Conservation (phyloP, 2,888 invertebrate genomes). For the Dendrolimus pini region DNA sequence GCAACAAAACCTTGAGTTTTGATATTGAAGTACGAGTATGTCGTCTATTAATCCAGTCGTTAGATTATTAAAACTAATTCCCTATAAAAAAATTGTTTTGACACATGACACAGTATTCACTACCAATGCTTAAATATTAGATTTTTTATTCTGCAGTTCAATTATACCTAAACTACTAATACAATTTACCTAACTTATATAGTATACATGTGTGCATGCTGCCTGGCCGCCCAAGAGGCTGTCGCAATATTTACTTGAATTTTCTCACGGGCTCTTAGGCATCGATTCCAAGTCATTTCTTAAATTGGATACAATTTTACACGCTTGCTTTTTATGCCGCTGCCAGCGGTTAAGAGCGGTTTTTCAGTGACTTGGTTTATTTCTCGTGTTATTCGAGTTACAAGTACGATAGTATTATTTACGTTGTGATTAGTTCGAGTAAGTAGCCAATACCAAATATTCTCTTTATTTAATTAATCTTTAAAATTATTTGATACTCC, state of each 20-base stretch:
- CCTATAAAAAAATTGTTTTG: too few relatives aligned
- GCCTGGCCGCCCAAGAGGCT: background rate
- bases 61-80: too few relatives aligned
- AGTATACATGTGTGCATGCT: background rate
- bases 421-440: background rate
- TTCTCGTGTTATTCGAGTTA: background rate
- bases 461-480: too few relatives aligned
- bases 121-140: too few relatives aligned
- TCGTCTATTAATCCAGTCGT: too few relatives aligned
- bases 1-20: too few relatives aligned
- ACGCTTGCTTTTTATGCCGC: constrained; percentile 31
- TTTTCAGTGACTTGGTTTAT: background rate
- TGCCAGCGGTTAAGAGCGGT: constrained; percentile 1
- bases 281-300: constrained; percentile 34
- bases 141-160: too few relatives aligned
- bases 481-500: too few relatives aligned
- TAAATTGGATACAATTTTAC: constrained; percentile 34
- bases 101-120: too few relatives aligned
- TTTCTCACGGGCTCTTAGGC: constrained; percentile 47
- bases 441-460: background rate
- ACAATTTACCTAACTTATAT: too few relatives aligned
- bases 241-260: constrained; percentile 19
- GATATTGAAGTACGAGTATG: too few relatives aligned
- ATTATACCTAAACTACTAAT: too few relatives aligned
- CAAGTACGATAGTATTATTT: constrained; percentile 1